Evolutionary conservation across 2,888 invertebrate genomes (phyloP).

Genomic region (Thyatira batis): DNA sequence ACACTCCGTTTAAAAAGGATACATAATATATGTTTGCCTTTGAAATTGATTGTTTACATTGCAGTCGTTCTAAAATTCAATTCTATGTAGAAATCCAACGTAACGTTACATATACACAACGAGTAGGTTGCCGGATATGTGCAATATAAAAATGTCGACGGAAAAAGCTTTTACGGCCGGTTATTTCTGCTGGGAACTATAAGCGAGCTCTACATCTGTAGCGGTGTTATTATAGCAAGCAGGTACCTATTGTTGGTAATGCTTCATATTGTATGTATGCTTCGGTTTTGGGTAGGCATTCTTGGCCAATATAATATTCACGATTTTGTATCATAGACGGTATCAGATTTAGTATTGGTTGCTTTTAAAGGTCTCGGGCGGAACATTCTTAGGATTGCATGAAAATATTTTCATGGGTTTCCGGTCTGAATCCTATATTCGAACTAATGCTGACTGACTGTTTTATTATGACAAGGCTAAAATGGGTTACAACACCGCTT

Average conservation of each 20-base stretch:
- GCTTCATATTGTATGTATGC: background rate
- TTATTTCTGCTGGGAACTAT: constrained; percentile 65
- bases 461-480: too few species aligned
- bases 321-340: too few species aligned
- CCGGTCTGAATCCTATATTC: too few species aligned
- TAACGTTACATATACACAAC: constrained; percentile 18
- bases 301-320: too few species aligned
- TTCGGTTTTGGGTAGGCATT: background rate
- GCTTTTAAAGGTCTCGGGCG: too few species aligned
- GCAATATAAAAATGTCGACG: constrained; percentile 71
- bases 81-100: background rate
- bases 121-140: constrained; percentile 44
- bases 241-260: background rate
- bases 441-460: too few species aligned
- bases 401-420: too few species aligned
- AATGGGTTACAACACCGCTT: too few species aligned
- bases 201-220: constrained; percentile 26
- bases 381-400: too few species aligned
- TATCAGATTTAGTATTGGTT: too few species aligned
- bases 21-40: background rate
- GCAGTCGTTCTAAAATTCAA: background rate
- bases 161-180: constrained; percentile 71
- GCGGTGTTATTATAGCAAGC: background rate
- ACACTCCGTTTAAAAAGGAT: too few species aligned
- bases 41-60: background rate